These are phyloP conservation scores for Thereuonema tuberculata DNA, from an alignment of 1,140 invertebrate genomes.

Conservation along the genomic window DNA sequence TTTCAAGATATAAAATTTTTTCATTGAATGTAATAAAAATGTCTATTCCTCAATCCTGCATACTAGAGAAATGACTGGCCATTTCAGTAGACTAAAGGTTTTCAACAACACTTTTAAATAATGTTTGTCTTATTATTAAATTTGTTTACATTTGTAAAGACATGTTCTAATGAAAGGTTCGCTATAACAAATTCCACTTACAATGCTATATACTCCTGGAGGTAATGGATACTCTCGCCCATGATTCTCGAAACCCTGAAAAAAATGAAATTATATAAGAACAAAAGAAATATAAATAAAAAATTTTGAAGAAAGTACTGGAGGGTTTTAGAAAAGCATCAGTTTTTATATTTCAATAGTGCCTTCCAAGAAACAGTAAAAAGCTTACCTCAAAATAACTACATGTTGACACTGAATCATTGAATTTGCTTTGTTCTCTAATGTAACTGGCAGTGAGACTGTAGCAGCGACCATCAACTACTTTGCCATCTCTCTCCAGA, in stretches of 20 bases:
- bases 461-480: constrained; percentile 94
- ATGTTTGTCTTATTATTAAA: too few relatives aligned
- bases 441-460: constrained; percentile 90
- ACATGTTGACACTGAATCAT: constrained; percentile 62
- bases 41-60: too few relatives aligned
- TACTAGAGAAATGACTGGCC: too few relatives aligned
- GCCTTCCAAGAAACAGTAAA: neutral
- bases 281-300: neutral
- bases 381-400: constrained; percentile 61
- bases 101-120: too few relatives aligned
- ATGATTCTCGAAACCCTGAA: constrained; percentile 66
- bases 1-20: too few relatives aligned
- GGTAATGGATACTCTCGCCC: constrained; percentile 79
- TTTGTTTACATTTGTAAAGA: too few relatives aligned
- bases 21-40: too few relatives aligned
- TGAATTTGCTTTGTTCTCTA: constrained; percentile 55
- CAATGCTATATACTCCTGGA: constrained; percentile 81
- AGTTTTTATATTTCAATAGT: neutral
- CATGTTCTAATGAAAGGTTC: too few relatives aligned
- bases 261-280: constrained; percentile 14
- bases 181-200: constrained; percentile 21
- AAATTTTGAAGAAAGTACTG: too few relatives aligned
- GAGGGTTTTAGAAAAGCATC: neutral
- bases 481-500: constrained; percentile 79
- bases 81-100: too few relatives aligned